Evolutionary conservation across 2,797 vertebrate genomes (phyloP).

Genomic region (Amphiprion clarkii): DNA sequence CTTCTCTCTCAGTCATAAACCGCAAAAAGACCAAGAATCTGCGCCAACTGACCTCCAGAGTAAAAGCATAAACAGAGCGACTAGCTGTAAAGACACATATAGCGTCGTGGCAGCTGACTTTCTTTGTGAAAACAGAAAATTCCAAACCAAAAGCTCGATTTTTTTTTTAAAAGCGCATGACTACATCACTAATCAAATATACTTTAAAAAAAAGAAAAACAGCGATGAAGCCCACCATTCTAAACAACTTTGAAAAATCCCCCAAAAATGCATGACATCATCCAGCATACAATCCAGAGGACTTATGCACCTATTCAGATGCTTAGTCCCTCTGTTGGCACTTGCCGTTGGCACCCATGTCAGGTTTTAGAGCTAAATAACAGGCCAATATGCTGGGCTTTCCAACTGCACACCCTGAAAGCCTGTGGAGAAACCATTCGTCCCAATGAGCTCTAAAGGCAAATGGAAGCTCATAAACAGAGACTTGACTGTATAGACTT

Average conservation of each 20-base stretch:
- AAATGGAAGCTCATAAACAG: conserved; percentile 98
- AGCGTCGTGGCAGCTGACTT: conserved; percentile 50
- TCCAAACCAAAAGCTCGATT: background rate
- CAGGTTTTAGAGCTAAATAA: conserved; percentile 72
- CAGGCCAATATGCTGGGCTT: conserved; percentile 73
- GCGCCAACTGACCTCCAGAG: conserved; percentile 62
- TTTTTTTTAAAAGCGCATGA: conserved; percentile 10
- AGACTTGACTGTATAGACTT: conserved; percentile 97
- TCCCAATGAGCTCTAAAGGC: conserved; percentile 95
- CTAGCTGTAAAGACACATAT: conserved; percentile 56
- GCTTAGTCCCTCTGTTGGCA: conserved; percentile 61
- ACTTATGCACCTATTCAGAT: conserved; percentile 65
- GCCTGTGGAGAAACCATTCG: conserved; percentile 88
- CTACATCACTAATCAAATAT: conserved; percentile 10
- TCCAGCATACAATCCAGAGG: conserved; percentile 46
- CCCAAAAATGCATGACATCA: conserved; percentile 63
- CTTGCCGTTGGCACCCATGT: conserved; percentile 65
- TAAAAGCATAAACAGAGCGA: conserved; percentile 69
- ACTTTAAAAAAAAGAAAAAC: background rate
- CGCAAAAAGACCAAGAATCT: conserved; percentile 53
- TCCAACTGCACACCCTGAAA: conserved; percentile 74
- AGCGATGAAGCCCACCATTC: conserved; percentile 2
- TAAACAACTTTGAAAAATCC: conserved; percentile 46
- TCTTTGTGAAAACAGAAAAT: conserved; percentile 41
- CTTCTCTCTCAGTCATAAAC: conserved; percentile 46